Evolutionary conservation across 2,113 vertebrate species (phyloP), one percentile per base, ranked within the genome.

Genomic region (Budorcas taxicolor): DNA sequence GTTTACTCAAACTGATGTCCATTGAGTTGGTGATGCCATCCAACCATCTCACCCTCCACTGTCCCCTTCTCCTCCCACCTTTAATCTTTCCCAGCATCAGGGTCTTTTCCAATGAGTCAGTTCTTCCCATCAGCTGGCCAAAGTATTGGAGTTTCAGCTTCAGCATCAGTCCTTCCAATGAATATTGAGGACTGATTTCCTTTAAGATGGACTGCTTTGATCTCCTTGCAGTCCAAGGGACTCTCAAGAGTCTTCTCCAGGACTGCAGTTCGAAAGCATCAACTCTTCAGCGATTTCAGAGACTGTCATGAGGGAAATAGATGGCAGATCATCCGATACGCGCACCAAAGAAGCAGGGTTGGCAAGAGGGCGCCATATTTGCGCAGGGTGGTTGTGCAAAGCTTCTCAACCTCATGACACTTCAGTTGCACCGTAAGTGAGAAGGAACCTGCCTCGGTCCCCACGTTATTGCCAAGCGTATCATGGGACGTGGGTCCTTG

Each of bases 301-400:
- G 12, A 5, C 13, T 33, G 10, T 45, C 31, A 5, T 0, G 13
- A 36, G 21, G n/a, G 55, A 47, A 36, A 17, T 0, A 17, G 71
- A 4, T 17, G 5, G 19, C 7, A 36, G 21, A 14, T 17, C 3
- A 47, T 27, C 23, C 4, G 12, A 5, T 13, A 1, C 1, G 0
- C 4, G 33, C 29, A 7, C 4, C 2, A 1, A 17, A n/a, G 36
- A 6, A 45, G 43, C 43, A 45, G 43, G 6, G 7, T 45, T 4
- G 19, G n/a, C 19, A 11, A 6, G 13, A 7, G 3, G 2, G 19
- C 0, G 5, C 53, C 29, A 1, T 11, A 52, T 78, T 57, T 43
- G 29, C 19, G 7, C 36, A 11, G 27, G 10, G 13, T 1, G 52
- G 6, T 33, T 31, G 76, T 7, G 81, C n/a, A 14, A 60, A 60